These are phyloP conservation scores for Characodon lateralis DNA, from an alignment of 2,797 vertebrate genomes.

Conservation along the genomic window DNA sequence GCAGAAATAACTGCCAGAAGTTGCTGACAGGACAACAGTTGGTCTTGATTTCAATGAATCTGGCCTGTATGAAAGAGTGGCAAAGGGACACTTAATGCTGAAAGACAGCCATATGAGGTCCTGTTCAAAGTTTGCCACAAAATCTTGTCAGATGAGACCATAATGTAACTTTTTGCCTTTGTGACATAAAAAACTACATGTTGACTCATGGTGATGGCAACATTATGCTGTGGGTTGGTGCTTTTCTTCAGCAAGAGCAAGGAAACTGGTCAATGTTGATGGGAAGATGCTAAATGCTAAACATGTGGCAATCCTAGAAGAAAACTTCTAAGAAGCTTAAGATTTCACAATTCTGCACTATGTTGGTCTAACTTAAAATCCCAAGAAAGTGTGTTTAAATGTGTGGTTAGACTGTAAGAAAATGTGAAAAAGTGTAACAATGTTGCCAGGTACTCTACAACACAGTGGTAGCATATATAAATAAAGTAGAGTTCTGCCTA, in stretches of 20 bases:
- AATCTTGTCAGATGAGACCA: neutral
- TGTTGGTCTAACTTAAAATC: neutral
- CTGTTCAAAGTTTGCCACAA: neutral
- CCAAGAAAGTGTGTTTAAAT: neutral
- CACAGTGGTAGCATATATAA: neutral
- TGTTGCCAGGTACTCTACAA: neutral
- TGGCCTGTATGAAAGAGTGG: neutral
- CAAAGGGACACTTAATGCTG: no score
- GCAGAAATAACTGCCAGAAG: neutral
- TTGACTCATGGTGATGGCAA: neutral
- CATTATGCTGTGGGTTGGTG: neutral
- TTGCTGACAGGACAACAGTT: neutral
- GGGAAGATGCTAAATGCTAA: neutral
- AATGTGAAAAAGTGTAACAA: neutral
- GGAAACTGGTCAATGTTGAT: neutral
- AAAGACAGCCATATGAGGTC: neutral
- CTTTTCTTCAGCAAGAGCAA: neutral
- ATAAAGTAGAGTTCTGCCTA: neutral
- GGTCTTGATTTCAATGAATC: neutral
- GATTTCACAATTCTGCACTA: neutral
- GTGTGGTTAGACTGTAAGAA: neutral
- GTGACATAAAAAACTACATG: neutral
- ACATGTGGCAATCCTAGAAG: neutral
- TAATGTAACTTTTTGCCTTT: neutral
- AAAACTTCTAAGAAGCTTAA: neutral